Base-by-base conservation (phyloP, 2,797 vertebrate species). In the Darevskia mixta region DNA sequence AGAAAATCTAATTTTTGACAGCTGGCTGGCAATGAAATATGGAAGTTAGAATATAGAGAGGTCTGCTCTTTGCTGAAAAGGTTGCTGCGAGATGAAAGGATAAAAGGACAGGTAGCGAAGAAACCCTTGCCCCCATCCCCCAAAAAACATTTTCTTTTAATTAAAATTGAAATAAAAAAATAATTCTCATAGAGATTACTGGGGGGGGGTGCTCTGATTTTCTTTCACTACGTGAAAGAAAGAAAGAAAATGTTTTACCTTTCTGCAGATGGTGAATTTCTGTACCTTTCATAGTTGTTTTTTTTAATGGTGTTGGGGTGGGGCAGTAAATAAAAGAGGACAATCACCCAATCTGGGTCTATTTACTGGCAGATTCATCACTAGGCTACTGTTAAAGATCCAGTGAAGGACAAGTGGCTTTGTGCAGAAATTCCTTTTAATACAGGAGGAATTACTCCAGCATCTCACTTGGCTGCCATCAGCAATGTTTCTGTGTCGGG, bases 1-100 rank as follows among this genome's bases (percentile, higher is more conserved):
- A n/a, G 69, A 81, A 90, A 79, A 8, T 2, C 41, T 82, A n/a
- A 9, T 29, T 86, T 25, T 20, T 85, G 87, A 82, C 66, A 41
- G 55, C 81, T 4, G 86, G 69, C 83, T 72, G 87, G 58, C 8
- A 79, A 49, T 86, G 85, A 86, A 23, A 64, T 0, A 0, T n/a
- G 87, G 61, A 85, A 20, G 25, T 45, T 49, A 23, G 67, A 45
- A 27, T 1, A 18, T 0, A 25, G 41, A 43, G 29, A 82, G 49
- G 45, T 75, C 83, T 85, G 55, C 43, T 43, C 2, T 11, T 66
- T 6, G 49, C 35, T 29, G 9, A 20, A 43, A 0, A 1, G 83
- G 49, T 83, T 77, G 10, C 18, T 5, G 2, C 1, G 10, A 35
- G 76, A 85, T 58, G 38, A 61, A 55, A 35, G n/a, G 43, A 73